These are phyloP conservation scores for Lysiphlebus fabarum DNA, from an alignment of 1,140 invertebrate species.

Conservation along the genomic window DNA sequence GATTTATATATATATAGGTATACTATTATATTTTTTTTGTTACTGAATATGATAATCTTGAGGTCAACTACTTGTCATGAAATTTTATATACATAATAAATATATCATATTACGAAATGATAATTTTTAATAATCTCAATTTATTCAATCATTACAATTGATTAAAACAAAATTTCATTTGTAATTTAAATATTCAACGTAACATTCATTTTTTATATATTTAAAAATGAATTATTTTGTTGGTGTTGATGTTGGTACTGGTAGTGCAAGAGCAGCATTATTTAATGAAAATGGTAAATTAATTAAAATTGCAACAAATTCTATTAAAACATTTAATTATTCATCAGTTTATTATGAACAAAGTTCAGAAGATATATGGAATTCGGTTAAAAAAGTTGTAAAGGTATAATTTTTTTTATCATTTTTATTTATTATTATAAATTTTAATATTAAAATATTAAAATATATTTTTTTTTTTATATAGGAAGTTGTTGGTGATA, in stretches of 20 bases:
- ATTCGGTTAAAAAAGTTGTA: constrained; percentile 64
- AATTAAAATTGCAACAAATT: constrained; percentile 60
- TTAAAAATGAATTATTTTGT: constrained; percentile 64
- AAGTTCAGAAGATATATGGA: constrained; percentile 90
- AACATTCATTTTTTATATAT: too few species aligned
- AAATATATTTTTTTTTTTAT: constrained; percentile 31
- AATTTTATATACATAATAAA: too few species aligned
- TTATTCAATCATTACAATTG: neutral
- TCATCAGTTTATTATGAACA: constrained; percentile 82
- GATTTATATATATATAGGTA: too few species aligned
- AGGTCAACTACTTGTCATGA: too few species aligned
- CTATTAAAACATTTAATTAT: constrained; percentile 77
- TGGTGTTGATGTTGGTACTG: constrained; percentile 92
- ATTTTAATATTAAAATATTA: constrained; percentile 16
- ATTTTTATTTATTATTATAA: constrained; percentile 9
- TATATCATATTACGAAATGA: neutral
- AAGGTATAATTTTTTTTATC: constrained; percentile 56
- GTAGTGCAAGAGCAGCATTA: constrained; percentile 80
- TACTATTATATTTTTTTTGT: too few species aligned
- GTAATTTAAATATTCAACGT: neutral
- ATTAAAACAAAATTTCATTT: neutral
- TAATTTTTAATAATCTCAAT: neutral
- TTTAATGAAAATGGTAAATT: constrained; percentile 68
- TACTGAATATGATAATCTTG: too few species aligned
- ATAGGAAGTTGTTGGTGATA: constrained; percentile 62